Conservation (phyloP, 2,888 invertebrate genomes). For the Microplitis deprimator region DNA sequence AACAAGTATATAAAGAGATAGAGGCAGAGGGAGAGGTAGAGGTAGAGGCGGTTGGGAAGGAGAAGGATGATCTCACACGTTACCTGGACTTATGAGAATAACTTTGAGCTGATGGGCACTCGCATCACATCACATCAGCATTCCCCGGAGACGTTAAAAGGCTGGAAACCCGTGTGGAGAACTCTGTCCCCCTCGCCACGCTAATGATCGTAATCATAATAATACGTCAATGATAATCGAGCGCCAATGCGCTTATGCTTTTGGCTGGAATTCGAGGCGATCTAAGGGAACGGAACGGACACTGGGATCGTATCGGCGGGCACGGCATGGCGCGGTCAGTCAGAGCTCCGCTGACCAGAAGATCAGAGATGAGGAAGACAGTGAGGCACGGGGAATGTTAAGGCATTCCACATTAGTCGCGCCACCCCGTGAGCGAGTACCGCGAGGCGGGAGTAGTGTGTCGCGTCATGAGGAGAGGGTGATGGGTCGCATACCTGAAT, state of each 20-base stretch:
- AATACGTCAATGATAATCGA: slow-evolving; percentile 22
- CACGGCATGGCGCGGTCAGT: neutral
- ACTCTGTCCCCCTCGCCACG: neutral
- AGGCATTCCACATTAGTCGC: slow-evolving; percentile 34
- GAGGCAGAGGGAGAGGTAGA: slow-evolving; percentile 6
- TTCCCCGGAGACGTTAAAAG: neutral
- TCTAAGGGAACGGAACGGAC: neutral
- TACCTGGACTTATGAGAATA: slow-evolving; percentile 21
- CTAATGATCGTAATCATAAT: slow-evolving; percentile 24
- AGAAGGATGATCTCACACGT: slow-evolving; percentile 38
- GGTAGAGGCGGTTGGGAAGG: neutral
- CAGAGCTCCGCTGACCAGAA: neutral
- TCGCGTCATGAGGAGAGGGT: slow-evolving; percentile 31
- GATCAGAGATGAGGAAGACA: neutral
- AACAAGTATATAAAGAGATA: neutral
- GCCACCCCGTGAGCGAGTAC: slow-evolving; percentile 26
- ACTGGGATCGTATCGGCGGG: too few species aligned
- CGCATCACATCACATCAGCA: neutral
- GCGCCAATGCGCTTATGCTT: neutral
- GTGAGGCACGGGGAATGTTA: neutral
- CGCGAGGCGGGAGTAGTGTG: slow-evolving; percentile 23
- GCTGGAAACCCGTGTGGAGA: neutral
- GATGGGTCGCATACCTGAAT: slow-evolving; percentile 38
- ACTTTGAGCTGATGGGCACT: neutral
- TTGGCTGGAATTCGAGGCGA: slow-evolving; percentile 8